Evolutionary conservation across 2,888 invertebrate species (phyloP), one percentile per base, ranked within the genome.

Genomic region (Steinernema carpocapsae): DNA sequence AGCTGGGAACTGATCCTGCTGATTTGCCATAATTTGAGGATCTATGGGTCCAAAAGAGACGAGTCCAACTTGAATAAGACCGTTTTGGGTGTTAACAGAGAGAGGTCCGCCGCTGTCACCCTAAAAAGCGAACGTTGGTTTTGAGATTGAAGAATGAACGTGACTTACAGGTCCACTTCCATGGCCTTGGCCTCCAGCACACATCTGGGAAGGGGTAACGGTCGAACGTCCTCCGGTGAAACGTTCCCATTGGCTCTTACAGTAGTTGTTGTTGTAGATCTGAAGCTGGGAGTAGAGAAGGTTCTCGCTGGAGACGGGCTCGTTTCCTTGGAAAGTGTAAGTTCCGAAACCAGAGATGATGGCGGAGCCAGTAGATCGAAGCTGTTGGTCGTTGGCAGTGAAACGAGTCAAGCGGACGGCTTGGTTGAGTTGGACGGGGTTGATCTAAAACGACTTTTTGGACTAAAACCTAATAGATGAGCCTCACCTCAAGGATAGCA

Each of bases 101-200:
- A 64, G 64, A 32, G 64, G 64, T 64, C 64, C 64, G 1, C 64
- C 64, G 32, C 64, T 64, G 64, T 64, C 64, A 19, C 64, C 64
- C 37, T 37, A 37, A 37, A 37, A 3, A 37, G 37, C 3, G n/a
- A n/a, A n/a, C n/a, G n/a, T n/a, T n/a, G n/a, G n/a, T n/a, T n/a
- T n/a, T n/a, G n/a, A n/a, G n/a, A n/a, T n/a, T n/a, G n/a, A n/a
- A n/a, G n/a, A n/a, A n/a, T n/a, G n/a, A n/a, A n/a, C n/a, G n/a
- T n/a, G n/a, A n/a, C 37, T 37, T 37, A 37, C 37, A 29, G 64
- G 64, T 32, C 64, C 64, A 26, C 64, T 64, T 10, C 64, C 64
- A 29, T 32, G 64, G 1, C 64, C 64, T 7, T n/a, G 64, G 3
- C 32, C 64, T 12, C 64, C 64, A 3, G 64, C 64, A 32, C 64